Base-by-base conservation (phyloP, 2,113 vertebrate genomes). In the Varanus komodoensis region DNA sequence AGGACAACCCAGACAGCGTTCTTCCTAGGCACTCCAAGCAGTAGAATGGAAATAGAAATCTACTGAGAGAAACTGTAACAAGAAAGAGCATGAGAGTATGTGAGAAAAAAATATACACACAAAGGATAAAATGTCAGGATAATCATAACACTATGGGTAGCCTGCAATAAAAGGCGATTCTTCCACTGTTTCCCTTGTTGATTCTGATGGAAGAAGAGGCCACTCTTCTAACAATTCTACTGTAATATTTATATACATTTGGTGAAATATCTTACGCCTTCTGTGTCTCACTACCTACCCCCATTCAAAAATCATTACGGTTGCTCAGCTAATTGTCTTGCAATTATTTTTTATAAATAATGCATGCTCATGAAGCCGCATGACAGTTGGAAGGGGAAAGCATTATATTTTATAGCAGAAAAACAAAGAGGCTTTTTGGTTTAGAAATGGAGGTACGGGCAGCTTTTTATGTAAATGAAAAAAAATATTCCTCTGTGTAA, bases 381-480 rank as follows among this genome's bases (percentile, higher is more conserved):
- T n/a, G 17, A 2, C 69, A 0, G 0, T 15, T 85, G n/a, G 82
- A 64, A 61, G 54, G 34, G 38, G 8, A 29, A 15, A 2, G 0
- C 17, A 8, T 4, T 3, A 48, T 7, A 52, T 50, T 54, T 32
- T 7, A 0, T 0, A 15, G 17, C 27, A 32, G n/a, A 32, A 38
- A 44, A 77, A 38, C 29, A 1, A 79, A 89, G 0, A 0, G 1
- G 4, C 0, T 0, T 0, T 75, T 48, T 75, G 38, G 8, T 64
- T 27, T 27, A 48, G 68, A 73, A 88, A 73, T 25, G 21, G 52
- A 50, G 19, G 17, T 21, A 71, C 6, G 44, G 85, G 14, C 23
- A 69, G 64, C 48, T 85, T 71, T 86, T 90, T 79, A 86, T 86
- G 82, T 74, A 79, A 77, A 85, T 80, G 19, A 85, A 89, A 44